phyloP scores from a whole-genome alignment of 2,797 vertebrate genomes.

The Thripadectes ignobilis region DNA sequence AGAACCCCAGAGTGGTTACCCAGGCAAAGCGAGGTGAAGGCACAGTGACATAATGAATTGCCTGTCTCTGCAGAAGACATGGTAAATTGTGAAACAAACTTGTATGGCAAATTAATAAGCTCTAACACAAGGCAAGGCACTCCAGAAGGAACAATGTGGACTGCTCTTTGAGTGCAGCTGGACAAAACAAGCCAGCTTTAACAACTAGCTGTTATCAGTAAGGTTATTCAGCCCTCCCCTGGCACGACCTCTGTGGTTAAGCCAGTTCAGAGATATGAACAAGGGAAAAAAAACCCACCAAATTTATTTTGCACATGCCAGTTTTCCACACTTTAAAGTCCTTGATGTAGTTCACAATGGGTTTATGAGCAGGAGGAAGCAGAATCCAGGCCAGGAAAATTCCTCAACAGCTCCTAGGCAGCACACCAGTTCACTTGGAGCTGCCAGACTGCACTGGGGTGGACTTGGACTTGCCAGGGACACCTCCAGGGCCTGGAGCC shows the following conservation, averaged over 20 bases:
- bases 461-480: background rate
- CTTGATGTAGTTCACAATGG: background rate
- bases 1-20: background rate
- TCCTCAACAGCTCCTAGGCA: background rate
- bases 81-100: background rate
- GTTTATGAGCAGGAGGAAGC: background rate
- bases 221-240: background rate
- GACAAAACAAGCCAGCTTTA: background rate
- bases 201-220: background rate
- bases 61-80: background rate
- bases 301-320: background rate
- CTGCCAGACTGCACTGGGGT: background rate
- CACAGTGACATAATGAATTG: background rate
- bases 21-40: background rate
- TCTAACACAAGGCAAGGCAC: conserved; percentile 5
- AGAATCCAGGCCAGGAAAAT: background rate
- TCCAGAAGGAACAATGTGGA: background rate
- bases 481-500: background rate
- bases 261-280: background rate
- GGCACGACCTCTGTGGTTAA: background rate
- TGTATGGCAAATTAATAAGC: conserved; percentile 13
- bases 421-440: background rate
- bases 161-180: background rate
- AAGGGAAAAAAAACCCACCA: background rate
- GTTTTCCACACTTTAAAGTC: background rate